Evolutionary conservation across 2,113 vertebrate species (phyloP).

Genomic region (Epinephelus cyanopodus): DNA sequence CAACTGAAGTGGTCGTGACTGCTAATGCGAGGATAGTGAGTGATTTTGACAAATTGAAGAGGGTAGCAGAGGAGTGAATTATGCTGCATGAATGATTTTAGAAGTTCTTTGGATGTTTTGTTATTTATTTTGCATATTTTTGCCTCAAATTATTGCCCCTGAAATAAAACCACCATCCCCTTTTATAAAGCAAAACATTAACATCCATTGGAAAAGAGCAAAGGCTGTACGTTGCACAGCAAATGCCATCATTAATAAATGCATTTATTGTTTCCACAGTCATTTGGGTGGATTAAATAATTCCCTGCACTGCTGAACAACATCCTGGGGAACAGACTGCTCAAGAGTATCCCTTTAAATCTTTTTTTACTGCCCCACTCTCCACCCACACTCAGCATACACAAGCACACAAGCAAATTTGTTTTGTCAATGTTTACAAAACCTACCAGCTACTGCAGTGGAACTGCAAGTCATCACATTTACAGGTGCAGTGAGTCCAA

Average conservation of each 20-base stretch:
- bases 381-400: not conserved
- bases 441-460: slow-evolving; percentile 64
- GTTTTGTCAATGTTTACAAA: slow-evolving; percentile 44
- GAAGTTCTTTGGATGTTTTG: not conserved
- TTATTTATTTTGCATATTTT: not conserved
- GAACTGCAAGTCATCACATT: slow-evolving; percentile 84
- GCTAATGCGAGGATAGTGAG: not conserved
- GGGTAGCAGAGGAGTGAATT: not conserved
- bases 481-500: slow-evolving; percentile 75
- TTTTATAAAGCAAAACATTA: not conserved
- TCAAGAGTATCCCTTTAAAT: not conserved
- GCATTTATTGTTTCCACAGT: not conserved
- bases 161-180: not conserved
- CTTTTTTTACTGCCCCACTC: not conserved
- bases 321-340: not conserved
- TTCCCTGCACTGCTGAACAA: not conserved
- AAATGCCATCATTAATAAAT: not conserved
- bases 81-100: not conserved
- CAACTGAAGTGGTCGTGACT: not conserved
- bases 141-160: not conserved
- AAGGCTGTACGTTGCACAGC: not conserved
- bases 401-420: slow-evolving; percentile 23
- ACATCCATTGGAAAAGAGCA: not conserved
- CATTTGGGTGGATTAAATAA: not conserved
- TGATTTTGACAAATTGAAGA: not conserved